phyloP scores from a whole-genome alignment of 2,888 invertebrate genomes.

The Coenonympha arcania region DNA sequence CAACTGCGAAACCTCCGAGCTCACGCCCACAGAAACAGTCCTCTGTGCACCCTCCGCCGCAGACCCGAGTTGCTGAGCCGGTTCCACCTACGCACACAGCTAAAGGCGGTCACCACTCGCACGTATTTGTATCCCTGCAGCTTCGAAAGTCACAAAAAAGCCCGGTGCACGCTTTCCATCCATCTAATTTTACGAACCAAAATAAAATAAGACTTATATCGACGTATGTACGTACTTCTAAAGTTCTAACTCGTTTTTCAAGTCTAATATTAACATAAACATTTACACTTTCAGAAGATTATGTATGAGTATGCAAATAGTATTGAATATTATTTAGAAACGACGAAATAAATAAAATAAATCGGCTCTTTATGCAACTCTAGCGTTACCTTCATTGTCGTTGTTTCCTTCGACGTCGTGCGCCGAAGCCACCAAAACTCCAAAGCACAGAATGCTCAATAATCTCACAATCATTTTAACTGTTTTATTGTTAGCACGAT shows the following conservation, averaged over 20 bases:
- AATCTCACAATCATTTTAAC: conserved; percentile 74
- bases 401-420: conserved; percentile 63
- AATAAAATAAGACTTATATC: conserved; percentile 10
- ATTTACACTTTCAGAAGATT: background rate
- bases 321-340: background rate
- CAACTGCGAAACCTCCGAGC: conserved; percentile 29
- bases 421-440: conserved; percentile 67
- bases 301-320: background rate
- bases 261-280: background rate
- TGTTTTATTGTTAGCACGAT: conserved; percentile 55
- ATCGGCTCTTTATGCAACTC: conserved; percentile 28
- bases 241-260: background rate
- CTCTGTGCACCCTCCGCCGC: conserved; percentile 30
- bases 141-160: conserved; percentile 23
- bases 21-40: conserved; percentile 31
- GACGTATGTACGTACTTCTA: background rate
- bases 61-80: conserved; percentile 50
- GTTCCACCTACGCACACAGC: conserved; percentile 58
- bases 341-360: conserved; percentile 31
- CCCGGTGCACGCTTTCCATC: conserved; percentile 18
- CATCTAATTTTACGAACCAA: conserved; percentile 12
- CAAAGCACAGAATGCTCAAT: conserved; percentile 67
- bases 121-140: conserved; percentile 24
- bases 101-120: conserved; percentile 36
- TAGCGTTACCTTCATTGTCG: conserved; percentile 74